Evolutionary conservation across 2,888 invertebrate species (phyloP), one percentile per base, ranked within the genome.

Genomic region (Microchrysa polita): DNA sequence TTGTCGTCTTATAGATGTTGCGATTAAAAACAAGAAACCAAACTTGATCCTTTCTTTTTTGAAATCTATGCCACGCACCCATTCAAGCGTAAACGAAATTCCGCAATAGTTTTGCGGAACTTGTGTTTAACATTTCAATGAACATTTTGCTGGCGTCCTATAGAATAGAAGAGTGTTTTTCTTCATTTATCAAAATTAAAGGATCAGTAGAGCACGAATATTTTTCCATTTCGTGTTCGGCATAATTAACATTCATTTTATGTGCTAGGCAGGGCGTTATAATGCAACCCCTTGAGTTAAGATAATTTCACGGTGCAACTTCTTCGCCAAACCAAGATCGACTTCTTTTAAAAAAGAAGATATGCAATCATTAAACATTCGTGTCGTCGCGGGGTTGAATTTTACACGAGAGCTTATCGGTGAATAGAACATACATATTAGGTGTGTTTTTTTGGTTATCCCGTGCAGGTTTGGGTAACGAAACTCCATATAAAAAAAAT

Each of bases 151-250:
- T 34, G 27, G 4, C 27, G 27, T 34, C 27, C 27, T 34, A n/a
- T n/a, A 34, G 27, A 7, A 34, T 34, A 34, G 2, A 7, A 34
- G 27, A 34, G 12, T 23, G 12, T 27, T 69, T 69, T 69, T n/a
- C 57, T 69, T 69, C 69, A 69, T 69, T 69, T 57, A 69, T 69
- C 34, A 57, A 42, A 69, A 69, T 69, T 57, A 69, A 69, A 69
- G 16, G 55, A 55, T 69, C 69, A 69, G n/a, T 69, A 69, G 57
- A 55, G 34, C 40, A 34, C 69, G 57, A 34, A 42, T 60, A 5
- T 20, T 20, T 22, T 34, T 57, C 14, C 67, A 67, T 14, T 61
- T 34, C 61, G 40, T 34, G 27, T 67, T 67, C 53, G 34, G 34
- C n/a, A 22, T 34, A 69, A 69, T 69, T 69, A 69, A 69, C 9